Evolutionary conservation across 1,140 invertebrate genomes (phyloP).

Genomic region (Camponotus vicinus): DNA sequence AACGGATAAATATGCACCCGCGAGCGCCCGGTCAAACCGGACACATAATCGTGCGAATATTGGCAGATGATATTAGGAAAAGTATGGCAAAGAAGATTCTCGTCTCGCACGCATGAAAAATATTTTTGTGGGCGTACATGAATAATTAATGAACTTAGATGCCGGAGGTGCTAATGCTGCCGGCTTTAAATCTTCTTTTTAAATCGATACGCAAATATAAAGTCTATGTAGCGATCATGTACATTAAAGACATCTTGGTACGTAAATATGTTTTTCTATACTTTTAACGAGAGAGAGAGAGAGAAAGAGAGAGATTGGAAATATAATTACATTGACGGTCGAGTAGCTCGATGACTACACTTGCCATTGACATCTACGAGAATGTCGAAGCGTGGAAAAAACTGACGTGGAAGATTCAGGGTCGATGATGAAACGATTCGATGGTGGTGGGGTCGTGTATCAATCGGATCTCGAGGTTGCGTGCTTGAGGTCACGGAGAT

Average conservation of each 20-base stretch:
- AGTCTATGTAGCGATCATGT: too few species aligned
- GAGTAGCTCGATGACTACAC: background rate
- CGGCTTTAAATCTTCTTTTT: background rate
- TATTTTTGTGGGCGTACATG: background rate
- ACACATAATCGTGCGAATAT: background rate
- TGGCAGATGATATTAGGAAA: conserved; percentile 1
- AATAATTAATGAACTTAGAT: background rate
- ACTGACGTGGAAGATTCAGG: conserved; percentile 56
- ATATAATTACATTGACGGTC: conserved; percentile 18
- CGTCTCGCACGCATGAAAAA: background rate
- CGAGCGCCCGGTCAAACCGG: background rate
- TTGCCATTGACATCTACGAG: conserved; percentile 9
- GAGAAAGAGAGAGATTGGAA: background rate
- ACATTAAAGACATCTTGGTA: background rate
- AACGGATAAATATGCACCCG: conserved; percentile 29
- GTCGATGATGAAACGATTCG: conserved; percentile 67
- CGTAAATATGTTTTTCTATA: background rate
- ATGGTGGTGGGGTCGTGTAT: conserved; percentile 67
- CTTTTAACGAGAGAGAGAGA: background rate
- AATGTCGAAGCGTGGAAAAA: conserved; percentile 41
- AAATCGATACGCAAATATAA: background rate
- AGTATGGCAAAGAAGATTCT: conserved; percentile 5
- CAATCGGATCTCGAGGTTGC: conserved; percentile 77
- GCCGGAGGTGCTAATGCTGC: background rate
- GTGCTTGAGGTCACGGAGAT: conserved; percentile 76